Evolutionary conservation across 2,888 invertebrate species (phyloP), one percentile per base, ranked within the genome.

Genomic region (Caenorhabditis angaria): DNA sequence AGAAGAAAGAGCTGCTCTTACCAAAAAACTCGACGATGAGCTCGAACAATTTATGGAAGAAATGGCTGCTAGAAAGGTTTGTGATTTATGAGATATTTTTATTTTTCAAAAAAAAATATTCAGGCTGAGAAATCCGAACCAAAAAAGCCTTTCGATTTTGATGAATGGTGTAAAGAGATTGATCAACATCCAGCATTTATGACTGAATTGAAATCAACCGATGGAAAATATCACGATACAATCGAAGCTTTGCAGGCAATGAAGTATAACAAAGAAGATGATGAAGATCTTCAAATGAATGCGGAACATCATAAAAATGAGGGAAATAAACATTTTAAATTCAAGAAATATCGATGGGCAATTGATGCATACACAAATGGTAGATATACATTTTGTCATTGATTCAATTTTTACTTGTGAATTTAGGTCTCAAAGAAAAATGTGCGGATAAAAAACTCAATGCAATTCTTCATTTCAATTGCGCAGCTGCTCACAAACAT

Each of bases 241-340:
- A 76, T 86, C 35, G 79, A 86, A 58, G 86, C 86, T 8, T 61
- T 99, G 22, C 95, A 95, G 77, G 93, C 94, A 82, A 90, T 99
- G 4, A 97, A 97, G 89, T 99, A 95, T 89, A 88, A 89, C 69
- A 83, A 85, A 61, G 88, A 89, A 53, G 78, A 78, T n/a, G 75
- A 71, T 14, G 94, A 94, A 85, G 83, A 85, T 56, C 68, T 74
- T 25, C 48, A 70, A 41, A 95, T 95, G 87, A 90, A 94, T 28
- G 96, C 97, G 0, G 89, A 90, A 0, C 93, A 92, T 78, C 95
- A 95, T 88, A 97, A 96, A 88, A 94, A 94, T 65, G 97, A 97
- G 89, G 99, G 97, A 0, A 96, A 96, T 88, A 93, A 93, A 81
- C 94, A 96, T 89, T 96, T 95, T 88, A 94, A 95, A 87, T 92